A percentile compares a stretch with the other conserved stretches of the same genome.
Conservation (phyloP, 2,797 vertebrate genomes). For the Pangasius krempfi region DNA sequence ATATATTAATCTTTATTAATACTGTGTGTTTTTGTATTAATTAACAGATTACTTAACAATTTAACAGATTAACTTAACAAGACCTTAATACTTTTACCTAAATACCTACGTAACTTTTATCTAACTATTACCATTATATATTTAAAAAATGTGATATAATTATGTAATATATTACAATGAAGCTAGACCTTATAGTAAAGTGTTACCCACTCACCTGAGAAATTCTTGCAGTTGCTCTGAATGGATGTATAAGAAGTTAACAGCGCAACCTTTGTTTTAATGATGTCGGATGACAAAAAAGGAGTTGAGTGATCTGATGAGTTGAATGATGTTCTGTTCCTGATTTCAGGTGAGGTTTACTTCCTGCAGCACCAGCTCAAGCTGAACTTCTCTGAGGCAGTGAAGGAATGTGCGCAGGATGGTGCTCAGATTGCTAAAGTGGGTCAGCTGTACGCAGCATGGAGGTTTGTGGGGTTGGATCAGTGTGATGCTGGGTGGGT, state of each 20-base stretch:
- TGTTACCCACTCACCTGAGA: background rate
- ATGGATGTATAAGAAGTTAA: background rate
- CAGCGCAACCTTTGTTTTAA: background rate
- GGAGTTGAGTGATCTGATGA: too few species aligned
- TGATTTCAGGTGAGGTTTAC: conserved; percentile 81
- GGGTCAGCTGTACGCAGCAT: conserved; percentile 88
- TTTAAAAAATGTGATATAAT: background rate
- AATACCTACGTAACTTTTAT: background rate
- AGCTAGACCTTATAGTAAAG: background rate
- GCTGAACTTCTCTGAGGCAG: conserved; percentile 82
- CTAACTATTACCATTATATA: background rate
- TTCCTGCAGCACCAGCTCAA: conserved; percentile 72
- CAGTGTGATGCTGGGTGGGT: conserved; percentile 88
- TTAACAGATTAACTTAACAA: background rate
- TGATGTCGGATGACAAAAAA: background rate
- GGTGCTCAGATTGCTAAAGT: conserved; percentile 82
- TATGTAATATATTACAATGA: background rate
- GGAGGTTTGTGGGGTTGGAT: conserved; percentile 85
- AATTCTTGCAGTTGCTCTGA: background rate
- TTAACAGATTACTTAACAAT: background rate
- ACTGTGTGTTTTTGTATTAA: background rate
- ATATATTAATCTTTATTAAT: background rate
- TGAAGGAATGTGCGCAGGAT: conserved; percentile 75
- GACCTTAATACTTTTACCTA: background rate
- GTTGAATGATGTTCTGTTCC: background rate